Percentiles rank a stretch among this genome's conserved stretches.
Conservation (phyloP, 2,888 invertebrate genomes). For the Ectobius pallidus region DNA sequence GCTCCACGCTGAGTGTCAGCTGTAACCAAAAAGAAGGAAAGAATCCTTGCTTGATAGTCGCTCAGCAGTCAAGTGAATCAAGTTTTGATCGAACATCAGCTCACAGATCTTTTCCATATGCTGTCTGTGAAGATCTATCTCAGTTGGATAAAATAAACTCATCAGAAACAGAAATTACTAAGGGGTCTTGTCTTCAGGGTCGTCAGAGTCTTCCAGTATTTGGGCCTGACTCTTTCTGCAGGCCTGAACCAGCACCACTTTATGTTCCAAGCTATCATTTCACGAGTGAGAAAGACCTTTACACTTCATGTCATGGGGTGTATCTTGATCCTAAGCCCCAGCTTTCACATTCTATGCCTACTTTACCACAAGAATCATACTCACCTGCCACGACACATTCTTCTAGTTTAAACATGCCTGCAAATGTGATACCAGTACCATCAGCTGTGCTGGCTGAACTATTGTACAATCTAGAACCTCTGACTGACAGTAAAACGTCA, state of each 20-base stretch:
- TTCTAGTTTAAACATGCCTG: conserved; percentile 62
- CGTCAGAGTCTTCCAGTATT: conserved; percentile 32
- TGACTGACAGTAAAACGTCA: conserved; percentile 5
- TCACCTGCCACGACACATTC: conserved; percentile 58
- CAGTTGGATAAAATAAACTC: conserved; percentile 23
- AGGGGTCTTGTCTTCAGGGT: not conserved
- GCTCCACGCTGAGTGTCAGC: not conserved
- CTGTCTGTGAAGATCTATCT: conserved; percentile 40
- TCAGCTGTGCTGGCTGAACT: conserved; percentile 61
- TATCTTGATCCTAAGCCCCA: conserved; percentile 25
- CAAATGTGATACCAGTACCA: conserved; percentile 58
- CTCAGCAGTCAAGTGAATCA: conserved; percentile 47
- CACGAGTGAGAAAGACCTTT: conserved; percentile 30
- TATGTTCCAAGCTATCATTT: conserved; percentile 32
- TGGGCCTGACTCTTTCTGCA: not conserved
- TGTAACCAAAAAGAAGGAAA: conserved; percentile 30
- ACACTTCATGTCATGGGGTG: conserved; percentile 36
- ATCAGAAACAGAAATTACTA: not conserved
- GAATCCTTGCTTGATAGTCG: conserved; percentile 51
- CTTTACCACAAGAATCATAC: conserved; percentile 33
- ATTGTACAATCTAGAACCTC: conserved; percentile 57
- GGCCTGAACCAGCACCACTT: conserved; percentile 32
- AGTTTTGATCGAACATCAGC: conserved; percentile 43
- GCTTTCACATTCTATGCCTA: conserved; percentile 38
- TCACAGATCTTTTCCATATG: conserved; percentile 37